phyloP scores from a whole-genome alignment of 2,797 vertebrate species.

The Rousettus madagascariensis region DNA sequence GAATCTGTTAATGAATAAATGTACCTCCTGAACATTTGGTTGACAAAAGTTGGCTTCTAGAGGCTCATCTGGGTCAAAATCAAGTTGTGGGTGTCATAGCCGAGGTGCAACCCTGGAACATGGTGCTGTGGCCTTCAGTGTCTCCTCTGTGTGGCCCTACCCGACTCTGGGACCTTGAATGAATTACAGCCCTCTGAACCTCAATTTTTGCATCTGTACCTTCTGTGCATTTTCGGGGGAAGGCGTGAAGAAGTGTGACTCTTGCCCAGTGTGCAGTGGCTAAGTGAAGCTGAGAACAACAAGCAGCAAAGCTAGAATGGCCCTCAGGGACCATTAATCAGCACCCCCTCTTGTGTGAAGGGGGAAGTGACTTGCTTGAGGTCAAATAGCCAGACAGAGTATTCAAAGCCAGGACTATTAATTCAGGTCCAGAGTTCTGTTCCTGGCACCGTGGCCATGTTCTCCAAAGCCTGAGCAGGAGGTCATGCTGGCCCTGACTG shows the following conservation, averaged over 20 bases:
- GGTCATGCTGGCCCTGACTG: neutral
- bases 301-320: neutral
- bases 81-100: neutral
- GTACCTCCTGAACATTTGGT: neutral
- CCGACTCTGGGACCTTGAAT: neutral
- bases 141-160: neutral
- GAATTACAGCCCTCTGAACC: neutral
- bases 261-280: neutral
- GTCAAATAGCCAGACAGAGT: neutral
- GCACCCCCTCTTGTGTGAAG: neutral
- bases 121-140: neutral
- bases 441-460: neutral
- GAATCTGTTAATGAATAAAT: neutral
- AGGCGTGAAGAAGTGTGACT: neutral
- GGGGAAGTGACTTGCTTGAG: neutral
- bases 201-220: neutral
- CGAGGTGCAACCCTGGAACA: neutral
- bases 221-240: neutral
- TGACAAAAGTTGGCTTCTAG: neutral
- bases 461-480: conserved; percentile 28
- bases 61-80: conserved; percentile 12
- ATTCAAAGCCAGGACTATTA: conserved; percentile 34
- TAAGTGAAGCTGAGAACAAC: neutral
- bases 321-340: neutral
- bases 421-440: conserved; percentile 38